Evolutionary conservation across 2,113 vertebrate genomes (phyloP), one percentile per base, ranked within the genome.

Genomic region (Crotalus viridis): DNA sequence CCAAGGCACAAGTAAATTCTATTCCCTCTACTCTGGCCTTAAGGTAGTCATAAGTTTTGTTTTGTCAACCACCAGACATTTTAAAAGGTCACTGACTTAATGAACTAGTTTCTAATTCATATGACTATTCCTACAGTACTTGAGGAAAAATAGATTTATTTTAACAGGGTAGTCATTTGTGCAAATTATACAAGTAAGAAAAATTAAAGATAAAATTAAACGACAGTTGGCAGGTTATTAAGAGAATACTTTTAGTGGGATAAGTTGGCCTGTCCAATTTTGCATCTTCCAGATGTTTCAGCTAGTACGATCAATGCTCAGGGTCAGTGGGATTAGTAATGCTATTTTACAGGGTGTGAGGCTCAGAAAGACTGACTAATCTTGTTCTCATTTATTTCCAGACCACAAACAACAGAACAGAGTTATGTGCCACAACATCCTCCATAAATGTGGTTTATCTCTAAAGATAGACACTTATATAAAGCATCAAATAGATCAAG

Each of bases 51-150:
- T 10, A 87, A 93, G 94, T 94, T 93, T 94, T 95, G 93, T 96
- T 93, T 95, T 95, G 94, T 93, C 57, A 95, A 93, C 48, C 93
- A 85, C 52, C 96, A 95, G 95, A 97, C 22, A 94, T 95, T 97
- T 96, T 87, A 81, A 96, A 97, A 97, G 87, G 94, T 95, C 94
- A 96, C 85, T 92, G 94, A 95, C 91, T 97, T 96, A 95, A 97
- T 95, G 55, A 91, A 96, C 93, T 94, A 91, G 8, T 96, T 97
- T 97, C 93, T 91, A 91, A 90, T 95, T 87, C 28, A 94, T 91
- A 74, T 93, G n/a, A 43, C 46, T 85, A 89, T 92, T 94, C 94
- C 91, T 33, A 51, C 48, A 51, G 48, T 51, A 56, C 94, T 95
- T 94, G 94, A 95, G 19, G 85, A 5, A 22, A 96, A 96, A 94